Evolutionary conservation across 2,113 vertebrate genomes (phyloP).

Genomic region (Collichthys lucidus): DNA sequence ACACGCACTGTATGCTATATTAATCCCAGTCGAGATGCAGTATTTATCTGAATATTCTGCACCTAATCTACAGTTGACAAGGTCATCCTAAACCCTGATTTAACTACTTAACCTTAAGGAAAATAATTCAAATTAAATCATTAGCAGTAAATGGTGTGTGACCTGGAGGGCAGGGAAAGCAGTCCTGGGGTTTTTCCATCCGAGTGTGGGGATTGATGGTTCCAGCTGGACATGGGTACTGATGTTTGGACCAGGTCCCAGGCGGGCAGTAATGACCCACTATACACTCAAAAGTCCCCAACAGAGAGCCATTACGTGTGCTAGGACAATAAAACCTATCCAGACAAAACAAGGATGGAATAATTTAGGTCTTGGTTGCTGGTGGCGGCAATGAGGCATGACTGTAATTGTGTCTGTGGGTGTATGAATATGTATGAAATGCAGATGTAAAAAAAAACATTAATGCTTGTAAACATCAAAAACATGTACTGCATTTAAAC

Average conservation of each 20-base stretch:
- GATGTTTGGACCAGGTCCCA: constrained; percentile 83
- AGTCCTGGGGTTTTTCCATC: constrained; percentile 81
- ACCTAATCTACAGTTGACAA: not conserved
- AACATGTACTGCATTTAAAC: not conserved
- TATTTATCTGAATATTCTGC: not conserved
- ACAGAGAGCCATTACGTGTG: constrained; percentile 81
- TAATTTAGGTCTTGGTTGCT: constrained; percentile 14
- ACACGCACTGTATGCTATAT: not conserved
- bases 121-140: not conserved
- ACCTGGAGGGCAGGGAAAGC: constrained; percentile 91
- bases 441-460: not conserved
- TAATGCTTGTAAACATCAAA: not conserved
- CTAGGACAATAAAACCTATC: constrained; percentile 89
- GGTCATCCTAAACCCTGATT: not conserved
- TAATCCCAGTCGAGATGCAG: not conserved
- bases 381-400: not conserved
- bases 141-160: constrained; percentile 48
- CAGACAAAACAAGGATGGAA: constrained; percentile 40
- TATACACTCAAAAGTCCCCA: constrained; percentile 79
- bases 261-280: constrained; percentile 89
- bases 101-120: constrained; percentile 19
- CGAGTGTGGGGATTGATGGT: constrained; percentile 85
- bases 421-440: constrained; percentile 14
- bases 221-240: constrained; percentile 90
- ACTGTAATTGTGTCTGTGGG: not conserved